Base-by-base conservation (phyloP, 2,113 vertebrate species). In the Syngnathoides biaculeatus region DNA sequence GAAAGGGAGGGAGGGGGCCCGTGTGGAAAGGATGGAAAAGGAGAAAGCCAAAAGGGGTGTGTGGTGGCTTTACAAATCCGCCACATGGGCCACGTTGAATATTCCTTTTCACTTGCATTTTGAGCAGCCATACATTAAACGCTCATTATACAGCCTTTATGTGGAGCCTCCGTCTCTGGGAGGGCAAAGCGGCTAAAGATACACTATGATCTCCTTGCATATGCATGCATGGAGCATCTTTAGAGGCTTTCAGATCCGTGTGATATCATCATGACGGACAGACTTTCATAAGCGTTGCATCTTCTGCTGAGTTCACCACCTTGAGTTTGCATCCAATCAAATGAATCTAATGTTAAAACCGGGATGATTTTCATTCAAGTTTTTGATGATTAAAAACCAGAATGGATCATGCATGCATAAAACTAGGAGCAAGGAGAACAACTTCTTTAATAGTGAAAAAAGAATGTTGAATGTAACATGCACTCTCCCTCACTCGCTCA, bases 71-170 rank as follows among this genome's bases (percentile, higher is more conserved):
- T 89, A 90, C 88, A 92, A 90, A 91, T 79, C 73, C 80, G 76
- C 89, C 91, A 91, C 92, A 91, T 92, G 91, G 89, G 84, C 90
- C 86, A 84, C 69, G 84, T 75, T 88, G 81, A 90, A 91, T 91
- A 87, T 90, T 88, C 88, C 72, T 74, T 83, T 86, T 86, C 83
- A 82, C 67, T 66, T 57, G 77, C 84, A 69, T 90, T 90, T 86
- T 86, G 78, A 88, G 81, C 69, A 82, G 87, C 87, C 89, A 90
- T 87, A 92, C 86, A 92, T 91, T 91, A 92, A 92, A 89, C 79
- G 82, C 86, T 89, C 88, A 91, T 92, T 92, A 92, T 90, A 69
- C 88, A 72, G 85, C 81, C 79, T 86, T 88, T 90, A 82, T 87
- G 77, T 71, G 75, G 73, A 72, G 82, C 75, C 83, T 61, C 55